Conservation (phyloP, 1,140 invertebrate genomes). For the Diorhabda carinulata region DNA sequence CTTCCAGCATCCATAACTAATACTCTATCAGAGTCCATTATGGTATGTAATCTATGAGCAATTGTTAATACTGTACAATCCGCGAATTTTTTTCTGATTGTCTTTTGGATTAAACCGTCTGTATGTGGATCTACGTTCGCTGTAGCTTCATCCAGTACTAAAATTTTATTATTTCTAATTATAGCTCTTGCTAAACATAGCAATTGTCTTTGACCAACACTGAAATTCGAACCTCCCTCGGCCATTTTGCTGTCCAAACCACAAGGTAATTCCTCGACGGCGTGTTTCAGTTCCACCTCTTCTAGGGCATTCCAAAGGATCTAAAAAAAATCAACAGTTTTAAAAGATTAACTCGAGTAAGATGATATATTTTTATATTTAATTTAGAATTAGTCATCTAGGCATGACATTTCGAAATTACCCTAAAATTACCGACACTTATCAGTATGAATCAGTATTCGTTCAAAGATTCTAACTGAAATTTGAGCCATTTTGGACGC, state of each 20-base stretch:
- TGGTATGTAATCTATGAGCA: conserved; percentile 72
- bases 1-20: conserved; percentile 64
- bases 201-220: conserved; percentile 78
- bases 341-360: conserved; percentile 43
- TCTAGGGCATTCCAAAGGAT: conserved; percentile 51
- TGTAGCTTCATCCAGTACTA: conserved; percentile 72
- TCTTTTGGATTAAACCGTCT: conserved; percentile 64
- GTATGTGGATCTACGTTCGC: conserved; percentile 60
- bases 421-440: background rate
- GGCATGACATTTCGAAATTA: background rate
- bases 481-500: background rate
- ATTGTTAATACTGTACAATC: conserved; percentile 75
- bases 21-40: conserved; percentile 69
- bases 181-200: conserved; percentile 76
- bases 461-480: background rate
- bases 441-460: background rate
- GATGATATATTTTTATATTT: no score
- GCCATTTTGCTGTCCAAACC: conserved; percentile 53
- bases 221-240: conserved; percentile 75
- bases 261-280: conserved; percentile 43
- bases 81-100: conserved; percentile 64
- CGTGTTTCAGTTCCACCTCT: conserved; percentile 53
- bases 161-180: conserved; percentile 70
- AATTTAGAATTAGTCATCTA: no score
- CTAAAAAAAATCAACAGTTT: conserved; percentile 4